Percentiles rank a stretch among this genome's conserved stretches.
These are phyloP conservation scores for Drosophila tsacasi DNA, from an alignment of 1,140 invertebrate species.

Conservation along the genomic window DNA sequence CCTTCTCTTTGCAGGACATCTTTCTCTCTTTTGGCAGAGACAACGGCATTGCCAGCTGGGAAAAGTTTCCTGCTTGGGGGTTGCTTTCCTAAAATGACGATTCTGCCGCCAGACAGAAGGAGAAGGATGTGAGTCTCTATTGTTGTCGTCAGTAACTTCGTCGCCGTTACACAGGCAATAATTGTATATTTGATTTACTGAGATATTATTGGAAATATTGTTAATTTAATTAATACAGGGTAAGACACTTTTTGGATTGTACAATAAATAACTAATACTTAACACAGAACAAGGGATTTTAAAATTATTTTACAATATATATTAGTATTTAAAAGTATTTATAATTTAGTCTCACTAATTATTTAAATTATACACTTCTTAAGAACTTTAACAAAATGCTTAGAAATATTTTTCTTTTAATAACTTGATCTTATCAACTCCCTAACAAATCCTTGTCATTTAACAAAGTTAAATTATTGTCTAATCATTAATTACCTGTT, in stretches of 20 bases:
- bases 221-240: too few relatives aligned
- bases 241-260: neutral
- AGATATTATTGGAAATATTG: neutral
- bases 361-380: neutral
- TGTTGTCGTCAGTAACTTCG: conserved; percentile 52
- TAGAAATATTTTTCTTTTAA: neutral
- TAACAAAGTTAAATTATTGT: neutral
- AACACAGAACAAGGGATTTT: neutral
- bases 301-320: neutral
- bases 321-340: neutral
- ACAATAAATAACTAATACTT: too few relatives aligned
- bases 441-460: neutral
- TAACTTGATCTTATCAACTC: neutral
- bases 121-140: conserved; percentile 63
- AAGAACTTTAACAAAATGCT: neutral
- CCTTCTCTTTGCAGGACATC: conserved; percentile 5
- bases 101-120: conserved; percentile 52
- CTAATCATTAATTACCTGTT: neutral
- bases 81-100: conserved; percentile 37
- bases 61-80: conserved; percentile 46
- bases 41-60: conserved; percentile 58
- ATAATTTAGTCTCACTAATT: neutral
- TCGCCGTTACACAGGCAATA: conserved; percentile 4
- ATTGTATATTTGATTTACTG: neutral
- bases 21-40: conserved; percentile 4